Percentiles rank a stretch among this genome's conserved stretches.
phyloP scores from a whole-genome alignment of 2,113 vertebrate species.

The Andinoacara biseriatus region DNA sequence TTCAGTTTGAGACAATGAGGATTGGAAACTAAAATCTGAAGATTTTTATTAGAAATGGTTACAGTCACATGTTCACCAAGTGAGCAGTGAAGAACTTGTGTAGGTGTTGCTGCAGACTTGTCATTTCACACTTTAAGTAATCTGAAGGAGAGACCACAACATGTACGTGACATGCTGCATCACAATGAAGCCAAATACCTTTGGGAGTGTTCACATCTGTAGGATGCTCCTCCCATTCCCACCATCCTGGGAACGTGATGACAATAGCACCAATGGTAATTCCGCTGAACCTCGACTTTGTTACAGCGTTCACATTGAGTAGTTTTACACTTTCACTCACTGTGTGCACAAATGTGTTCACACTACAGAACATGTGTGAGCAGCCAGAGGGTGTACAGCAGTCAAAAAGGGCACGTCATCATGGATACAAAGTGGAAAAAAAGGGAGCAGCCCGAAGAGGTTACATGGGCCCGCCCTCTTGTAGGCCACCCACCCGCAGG shows the following conservation, averaged over 20 bases:
- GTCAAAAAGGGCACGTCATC: not conserved
- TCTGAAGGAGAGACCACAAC: not conserved
- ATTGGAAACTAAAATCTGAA: not conserved
- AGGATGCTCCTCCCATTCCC: not conserved
- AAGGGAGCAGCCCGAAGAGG: too few species aligned
- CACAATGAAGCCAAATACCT: not conserved
- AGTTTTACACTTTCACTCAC: fast-evolving
- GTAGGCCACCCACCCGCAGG: too few species aligned
- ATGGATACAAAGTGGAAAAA: too few species aligned
- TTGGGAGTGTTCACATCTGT: not conserved
- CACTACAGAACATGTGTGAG: too few species aligned
- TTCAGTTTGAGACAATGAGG: not conserved
- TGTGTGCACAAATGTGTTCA: not conserved
- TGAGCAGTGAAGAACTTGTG: not conserved
- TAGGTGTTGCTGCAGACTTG: not conserved
- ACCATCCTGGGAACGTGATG: not conserved
- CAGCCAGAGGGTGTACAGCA: not conserved
- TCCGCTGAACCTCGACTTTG: not conserved
- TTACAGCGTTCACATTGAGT: fast-evolving
- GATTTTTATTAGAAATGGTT: not conserved
- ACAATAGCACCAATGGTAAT: fast-evolving
- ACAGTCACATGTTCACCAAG: not conserved
- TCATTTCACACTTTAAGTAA: not conserved
- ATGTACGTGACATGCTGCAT: fast-evolving
- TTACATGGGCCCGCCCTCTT: too few species aligned